Percentiles rank a stretch among this genome's conserved stretches.
These are phyloP conservation scores for Abrostola triplasia DNA, from an alignment of 2,888 invertebrate genomes.

Conservation along the genomic window DNA sequence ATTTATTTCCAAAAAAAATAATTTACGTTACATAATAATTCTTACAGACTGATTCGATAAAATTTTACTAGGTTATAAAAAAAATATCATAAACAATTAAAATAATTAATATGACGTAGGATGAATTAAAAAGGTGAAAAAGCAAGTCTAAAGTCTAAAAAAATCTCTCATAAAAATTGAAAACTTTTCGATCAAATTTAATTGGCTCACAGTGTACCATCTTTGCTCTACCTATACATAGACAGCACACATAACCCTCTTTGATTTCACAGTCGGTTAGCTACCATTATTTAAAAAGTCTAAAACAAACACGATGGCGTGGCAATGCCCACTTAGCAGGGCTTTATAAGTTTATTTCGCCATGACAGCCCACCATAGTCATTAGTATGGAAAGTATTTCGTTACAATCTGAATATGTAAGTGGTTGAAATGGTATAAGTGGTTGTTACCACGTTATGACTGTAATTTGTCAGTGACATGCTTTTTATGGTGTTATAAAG, in stretches of 20 bases:
- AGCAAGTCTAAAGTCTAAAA: too few species aligned
- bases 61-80: too few species aligned
- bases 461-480: slow-evolving; percentile 51
- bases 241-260: not conserved
- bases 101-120: too few species aligned
- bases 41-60: too few species aligned
- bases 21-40: too few species aligned
- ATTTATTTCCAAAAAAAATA: too few species aligned
- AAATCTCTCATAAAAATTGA: too few species aligned
- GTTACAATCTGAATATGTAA: slow-evolving; percentile 11
- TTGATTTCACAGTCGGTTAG: slow-evolving; percentile 25
- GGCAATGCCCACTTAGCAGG: slow-evolving; percentile 24
- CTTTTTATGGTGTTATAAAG: slow-evolving; percentile 42
- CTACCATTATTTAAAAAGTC: slow-evolving; percentile 21
- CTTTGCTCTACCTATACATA: too few species aligned
- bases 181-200: too few species aligned
- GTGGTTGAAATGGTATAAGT: slow-evolving; percentile 23
- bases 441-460: slow-evolving; percentile 46
- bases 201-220: too few species aligned
- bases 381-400: slow-evolving; percentile 47
- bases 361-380: slow-evolving; percentile 29
- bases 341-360: slow-evolving; percentile 36
- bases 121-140: too few species aligned
- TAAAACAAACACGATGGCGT: slow-evolving; percentile 38
- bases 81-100: too few species aligned